phyloP scores from a whole-genome alignment of 2,113 vertebrate species.

The Catharus bicknelli region DNA sequence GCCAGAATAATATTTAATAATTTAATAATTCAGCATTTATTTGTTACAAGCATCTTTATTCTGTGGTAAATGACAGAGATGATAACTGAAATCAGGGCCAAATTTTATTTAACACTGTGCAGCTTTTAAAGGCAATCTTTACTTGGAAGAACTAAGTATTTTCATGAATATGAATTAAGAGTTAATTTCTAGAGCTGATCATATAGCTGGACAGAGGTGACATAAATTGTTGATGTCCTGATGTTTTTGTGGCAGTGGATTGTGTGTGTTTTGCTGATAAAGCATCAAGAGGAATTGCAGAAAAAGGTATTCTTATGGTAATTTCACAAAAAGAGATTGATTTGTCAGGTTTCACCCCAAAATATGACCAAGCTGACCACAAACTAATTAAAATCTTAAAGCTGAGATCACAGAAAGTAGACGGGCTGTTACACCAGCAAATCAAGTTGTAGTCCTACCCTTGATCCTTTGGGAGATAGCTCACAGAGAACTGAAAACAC shows the following conservation, averaged over 20 bases:
- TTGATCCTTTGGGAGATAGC: too few species aligned
- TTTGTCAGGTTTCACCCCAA: too few species aligned
- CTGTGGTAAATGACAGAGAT: not conserved
- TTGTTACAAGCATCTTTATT: not conserved
- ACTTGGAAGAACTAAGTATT: not conserved
- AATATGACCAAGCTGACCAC: too few species aligned
- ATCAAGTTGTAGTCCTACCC: too few species aligned
- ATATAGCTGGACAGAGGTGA: not conserved
- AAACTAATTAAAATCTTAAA: too few species aligned
- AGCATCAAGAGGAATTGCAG: too few species aligned
- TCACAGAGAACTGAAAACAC: too few species aligned
- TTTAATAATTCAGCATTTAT: not conserved
- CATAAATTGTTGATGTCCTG: not conserved
- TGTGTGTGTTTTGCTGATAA: not conserved
- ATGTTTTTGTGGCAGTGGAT: not conserved
- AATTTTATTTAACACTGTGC: not conserved
- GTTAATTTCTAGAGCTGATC: not conserved
- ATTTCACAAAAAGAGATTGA: too few species aligned
- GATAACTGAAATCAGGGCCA: not conserved
- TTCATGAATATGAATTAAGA: not conserved
- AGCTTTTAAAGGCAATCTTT: not conserved
- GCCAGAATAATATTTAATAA: not conserved
- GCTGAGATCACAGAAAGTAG: too few species aligned
- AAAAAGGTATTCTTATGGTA: too few species aligned
- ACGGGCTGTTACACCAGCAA: too few species aligned